Base-by-base conservation (phyloP, 2,797 vertebrate genomes). In the Neosilurus mollespiculum region DNA sequence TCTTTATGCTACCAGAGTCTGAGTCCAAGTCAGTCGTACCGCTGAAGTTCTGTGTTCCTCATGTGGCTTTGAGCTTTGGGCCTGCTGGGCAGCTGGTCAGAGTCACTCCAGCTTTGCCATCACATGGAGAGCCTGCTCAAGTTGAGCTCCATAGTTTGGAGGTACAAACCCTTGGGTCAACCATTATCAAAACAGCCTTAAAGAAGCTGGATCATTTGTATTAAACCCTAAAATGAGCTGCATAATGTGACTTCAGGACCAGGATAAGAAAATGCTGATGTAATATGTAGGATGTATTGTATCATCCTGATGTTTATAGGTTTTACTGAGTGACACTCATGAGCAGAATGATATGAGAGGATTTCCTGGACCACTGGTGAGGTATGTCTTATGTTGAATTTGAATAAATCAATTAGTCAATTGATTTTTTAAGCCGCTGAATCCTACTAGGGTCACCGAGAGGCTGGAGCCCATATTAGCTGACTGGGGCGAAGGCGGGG, bases 101-200 rank as follows among this genome's bases (percentile, higher is more conserved):
- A 79, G 94, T 91, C 84, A 88, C 86, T 79, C 94, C 95, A 26
- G 91, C 92, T 14, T 26, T 76, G 16, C 93, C 95, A 26, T 83
- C 90, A 0, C 91, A 94, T 76, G 95, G 96, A 54, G 94, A 93
- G 10, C 88, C 89, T 0, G 92, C 93, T 73, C 91, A 87, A 0
- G 91, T 97, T 0, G 93, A 97, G 86, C 87, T 99, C 65, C 96
- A 96, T 90, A 98, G 95, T 90, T 88, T 97, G 86, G 96, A 98
- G 94, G 97, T 97, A 84, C 4, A 4, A 22, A 58, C 56, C 8
- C 15, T 18, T 18, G 0, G 30, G 16, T 76, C 12, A 30, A 15
- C 30, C 4, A 16, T 54, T 37, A 34, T 18, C 8, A 12, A 20
- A 76, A 6, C 62, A 58, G 43, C 16, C 9, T 51, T 79, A 53